These are phyloP conservation scores for Sebastes ruberrimus DNA, from an alignment of 2,797 vertebrate genomes.

Conservation along the genomic window DNA sequence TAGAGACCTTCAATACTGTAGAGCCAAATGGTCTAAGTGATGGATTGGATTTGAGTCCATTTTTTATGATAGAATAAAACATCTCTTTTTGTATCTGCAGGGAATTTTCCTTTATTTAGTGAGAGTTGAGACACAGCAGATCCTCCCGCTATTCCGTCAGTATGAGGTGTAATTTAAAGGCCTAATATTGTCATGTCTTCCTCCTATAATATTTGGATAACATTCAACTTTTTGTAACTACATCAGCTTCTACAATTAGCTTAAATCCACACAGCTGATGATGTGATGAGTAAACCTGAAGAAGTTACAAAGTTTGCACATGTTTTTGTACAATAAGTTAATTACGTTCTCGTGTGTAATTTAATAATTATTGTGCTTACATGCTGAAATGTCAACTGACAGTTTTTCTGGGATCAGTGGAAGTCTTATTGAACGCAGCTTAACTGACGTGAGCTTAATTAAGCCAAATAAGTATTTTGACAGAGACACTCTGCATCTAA, in stretches of 20 bases:
- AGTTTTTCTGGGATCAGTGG: not conserved
- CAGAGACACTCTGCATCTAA: constrained; percentile 8
- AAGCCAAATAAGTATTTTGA: constrained; percentile 16
- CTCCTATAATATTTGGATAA: not conserved
- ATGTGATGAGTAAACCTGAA: not conserved
- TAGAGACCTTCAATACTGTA: not conserved
- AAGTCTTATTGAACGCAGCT: not conserved
- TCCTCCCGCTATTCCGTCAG: not conserved
- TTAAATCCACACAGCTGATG: not conserved
- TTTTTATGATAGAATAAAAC: not conserved
- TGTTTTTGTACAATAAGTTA: not conserved
- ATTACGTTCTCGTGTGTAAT: not conserved
- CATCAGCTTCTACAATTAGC: not conserved
- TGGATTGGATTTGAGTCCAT: not conserved
- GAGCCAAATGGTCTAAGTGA: not conserved
- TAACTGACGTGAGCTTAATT: constrained; percentile 20
- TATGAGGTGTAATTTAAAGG: not conserved
- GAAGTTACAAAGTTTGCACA: not conserved
- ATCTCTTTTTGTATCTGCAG: not conserved
- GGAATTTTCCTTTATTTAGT: not conserved
- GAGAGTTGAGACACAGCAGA: not conserved
- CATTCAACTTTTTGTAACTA: not conserved
- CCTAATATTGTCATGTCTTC: not conserved
- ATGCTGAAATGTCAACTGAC: not conserved
- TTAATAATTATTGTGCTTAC: not conserved